Evolutionary conservation across 1,140 invertebrate genomes (phyloP), one percentile per base, ranked within the genome.

Genomic region (Liolophura sinensis): DNA sequence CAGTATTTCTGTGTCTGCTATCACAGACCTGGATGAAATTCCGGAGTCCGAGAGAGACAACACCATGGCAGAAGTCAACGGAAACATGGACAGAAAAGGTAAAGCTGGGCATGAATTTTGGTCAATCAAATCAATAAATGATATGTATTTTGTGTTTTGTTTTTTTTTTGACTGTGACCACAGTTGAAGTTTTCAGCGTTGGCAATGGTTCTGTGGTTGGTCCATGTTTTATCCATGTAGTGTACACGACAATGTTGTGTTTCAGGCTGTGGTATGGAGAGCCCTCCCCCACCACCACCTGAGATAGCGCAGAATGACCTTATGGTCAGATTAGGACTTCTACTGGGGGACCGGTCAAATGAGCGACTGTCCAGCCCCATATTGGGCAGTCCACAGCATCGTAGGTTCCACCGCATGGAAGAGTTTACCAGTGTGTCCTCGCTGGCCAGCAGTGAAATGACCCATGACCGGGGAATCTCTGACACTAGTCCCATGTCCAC

Each of bases 401-500:
- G 15, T 59, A 66, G 50, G 65, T 60, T n/a, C 24, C 31, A 40
- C 31, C 31, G 31, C 9, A 9, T 68, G 79, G 87, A 88, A 48
- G 88, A 88, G 59, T 89, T 86, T 65, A 84, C 86, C n/a, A 89
- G 88, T 4, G 87, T 89, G 69, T 87, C 88, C 24, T 93, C 92
- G 0, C 78, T 93, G 20, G 91, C 90, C 1, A 93, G 91, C 60
- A 89, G 91, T 59, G 92, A 94, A 60, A 89, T 90, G 1, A 89
- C 79, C 12, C 77, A 75, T 27, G 81, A 91, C 74, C 79, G 71
- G 51, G 78, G 85, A n/a, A 88, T 92, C 0, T 90, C 90, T 55
- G 94, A 94, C 71, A 93, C 92, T 7, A 94, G 93, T 82, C 93
- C 93, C 22, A 90, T 93, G 65, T 95, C 93, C 11, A 95, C 93